Base-by-base conservation (phyloP, 2,113 vertebrate genomes). In the Brachirus orientalis region DNA sequence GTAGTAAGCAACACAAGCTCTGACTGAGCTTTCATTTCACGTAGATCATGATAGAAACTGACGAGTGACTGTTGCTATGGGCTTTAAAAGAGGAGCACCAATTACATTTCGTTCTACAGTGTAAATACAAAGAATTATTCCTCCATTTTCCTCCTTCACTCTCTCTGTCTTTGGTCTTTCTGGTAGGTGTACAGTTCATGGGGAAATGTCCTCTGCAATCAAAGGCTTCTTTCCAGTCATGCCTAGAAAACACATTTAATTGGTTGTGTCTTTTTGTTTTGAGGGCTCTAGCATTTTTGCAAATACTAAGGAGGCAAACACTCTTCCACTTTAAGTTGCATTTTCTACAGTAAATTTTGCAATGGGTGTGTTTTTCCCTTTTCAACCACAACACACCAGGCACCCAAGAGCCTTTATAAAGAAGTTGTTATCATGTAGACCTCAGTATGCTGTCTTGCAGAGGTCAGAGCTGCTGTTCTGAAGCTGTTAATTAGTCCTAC, bases 221-320 rank as follows among this genome's bases (percentile, higher is more conserved):
- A 81, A 72, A 77, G 48, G 63, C 37, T 74, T 80, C 48, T 67
- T 69, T 81, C 56, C 70, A 75, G 76, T 69, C 48, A 11, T 75
- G 55, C 22, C 73, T 74, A 78, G 52, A 81, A 85, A 92, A 91
- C 89, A 91, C 88, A 87, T 92, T 92, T 91, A 93, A 93, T 92
- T 92, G 88, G 75, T 79, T 55, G 74, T 82, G 84, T 78, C 72
- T 88, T 84, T 43, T 85, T 79, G 86, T 82, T 68, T 64, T 67
- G 78, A 79, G 62, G 63, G 74, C 63, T 85, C 63, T 66, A 79
- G 41, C 58, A 51, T 68, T 76, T 73, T 64, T 70, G 71, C 75
- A 85, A 86, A 79, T 60, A 55, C 69, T 50, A 35, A 65, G 38
- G 37, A 68, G 50, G 51, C 72, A 78, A 76, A 46, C 13, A 68